phyloP scores from a whole-genome alignment of 2,113 vertebrate species.

The Nothocercus nigrocapillus region DNA sequence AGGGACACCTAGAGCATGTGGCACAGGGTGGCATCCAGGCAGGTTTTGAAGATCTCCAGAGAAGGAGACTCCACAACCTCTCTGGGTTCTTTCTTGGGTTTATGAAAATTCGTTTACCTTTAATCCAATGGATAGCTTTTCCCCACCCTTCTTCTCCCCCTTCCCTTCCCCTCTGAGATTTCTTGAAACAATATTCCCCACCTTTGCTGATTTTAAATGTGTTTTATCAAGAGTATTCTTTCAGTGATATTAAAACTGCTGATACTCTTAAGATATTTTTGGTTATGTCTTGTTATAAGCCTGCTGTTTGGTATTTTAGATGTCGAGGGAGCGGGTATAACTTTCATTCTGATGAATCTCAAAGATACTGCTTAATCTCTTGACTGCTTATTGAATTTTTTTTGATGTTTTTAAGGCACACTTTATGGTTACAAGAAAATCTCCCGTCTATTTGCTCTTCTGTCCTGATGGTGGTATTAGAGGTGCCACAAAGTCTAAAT shows the following conservation, averaged over 20 bases:
- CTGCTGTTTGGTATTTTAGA: not conserved
- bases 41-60: too few species aligned
- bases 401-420: not conserved
- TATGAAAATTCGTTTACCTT: not conserved
- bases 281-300: not conserved
- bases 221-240: not conserved
- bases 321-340: not conserved
- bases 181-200: not conserved
- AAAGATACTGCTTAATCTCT: not conserved
- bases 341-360: not conserved
- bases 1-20: too few species aligned
- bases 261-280: not conserved
- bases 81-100: not conserved
- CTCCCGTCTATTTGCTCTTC: fast-evolving
- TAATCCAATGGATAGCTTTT: not conserved
- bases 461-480: not conserved
- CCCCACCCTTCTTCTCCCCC: not conserved
- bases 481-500: not conserved
- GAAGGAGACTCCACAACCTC: too few species aligned
- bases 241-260: not conserved
- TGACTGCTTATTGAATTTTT: not conserved
- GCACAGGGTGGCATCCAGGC: too few species aligned
- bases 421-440: not conserved
- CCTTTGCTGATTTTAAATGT: not conserved
- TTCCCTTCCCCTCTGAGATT: fast-evolving